Evolutionary conservation across 2,797 vertebrate genomes (phyloP).

Genomic region (Rallus crepitans): DNA sequence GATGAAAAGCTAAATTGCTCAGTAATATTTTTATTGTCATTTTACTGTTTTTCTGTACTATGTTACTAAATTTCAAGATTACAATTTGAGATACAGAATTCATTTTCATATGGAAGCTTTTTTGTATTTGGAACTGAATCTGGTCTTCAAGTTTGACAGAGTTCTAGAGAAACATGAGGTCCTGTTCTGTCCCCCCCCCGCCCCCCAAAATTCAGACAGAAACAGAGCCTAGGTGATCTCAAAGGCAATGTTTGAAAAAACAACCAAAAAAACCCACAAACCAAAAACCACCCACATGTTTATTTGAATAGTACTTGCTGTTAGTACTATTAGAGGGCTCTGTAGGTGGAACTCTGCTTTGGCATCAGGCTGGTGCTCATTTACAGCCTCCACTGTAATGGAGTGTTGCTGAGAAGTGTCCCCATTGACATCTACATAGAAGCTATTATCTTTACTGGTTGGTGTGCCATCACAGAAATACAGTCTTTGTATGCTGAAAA

Average conservation of each 20-base stretch:
- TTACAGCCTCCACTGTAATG: rapidly evolving
- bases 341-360: neutral
- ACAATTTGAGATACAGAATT: neutral
- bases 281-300: neutral
- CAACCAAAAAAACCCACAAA: too few species aligned
- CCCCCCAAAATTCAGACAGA: neutral
- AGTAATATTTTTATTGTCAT: neutral
- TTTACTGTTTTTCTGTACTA: neutral
- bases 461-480: neutral
- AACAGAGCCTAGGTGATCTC: neutral
- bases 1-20: neutral
- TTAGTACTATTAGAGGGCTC: neutral
- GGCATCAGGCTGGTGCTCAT: neutral
- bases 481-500: neutral
- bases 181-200: neutral
- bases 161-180: neutral
- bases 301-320: neutral
- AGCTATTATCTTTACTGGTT: neutral
- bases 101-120: neutral
- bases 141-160: neutral
- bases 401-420: neutral
- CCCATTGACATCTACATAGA: neutral
- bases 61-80: neutral
- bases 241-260: neutral
- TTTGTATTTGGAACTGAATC: neutral